A percentile compares a stretch with the other conserved stretches of the same genome.
Conservation (phyloP, 2,888 invertebrate species). For the Nebria brevicollis region DNA sequence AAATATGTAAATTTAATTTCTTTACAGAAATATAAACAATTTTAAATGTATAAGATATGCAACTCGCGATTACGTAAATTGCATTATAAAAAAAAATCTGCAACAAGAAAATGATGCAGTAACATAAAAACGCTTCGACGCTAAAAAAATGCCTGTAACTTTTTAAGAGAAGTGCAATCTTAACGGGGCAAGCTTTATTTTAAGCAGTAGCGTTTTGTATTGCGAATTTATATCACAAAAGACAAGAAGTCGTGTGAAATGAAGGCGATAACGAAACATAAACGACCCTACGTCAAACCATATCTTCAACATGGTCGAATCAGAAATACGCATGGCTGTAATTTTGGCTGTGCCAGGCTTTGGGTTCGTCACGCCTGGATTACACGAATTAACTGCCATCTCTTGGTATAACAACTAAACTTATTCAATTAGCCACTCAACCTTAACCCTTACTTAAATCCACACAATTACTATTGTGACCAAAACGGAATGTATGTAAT, state of each 20-base stretch:
- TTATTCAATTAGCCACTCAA: background rate
- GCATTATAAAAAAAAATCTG: too few species aligned
- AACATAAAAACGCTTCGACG: too few species aligned
- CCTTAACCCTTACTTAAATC: background rate
- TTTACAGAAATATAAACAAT: too few species aligned
- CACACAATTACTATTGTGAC: background rate
- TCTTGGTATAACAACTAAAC: background rate
- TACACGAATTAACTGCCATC: conserved; percentile 1
- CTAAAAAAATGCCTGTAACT: too few species aligned
- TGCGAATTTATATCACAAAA: background rate
- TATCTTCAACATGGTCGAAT: background rate
- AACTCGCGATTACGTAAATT: too few species aligned
- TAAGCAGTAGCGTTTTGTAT: background rate
- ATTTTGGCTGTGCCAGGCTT: background rate
- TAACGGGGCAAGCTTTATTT: background rate
- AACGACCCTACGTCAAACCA: background rate
- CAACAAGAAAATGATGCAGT: too few species aligned
- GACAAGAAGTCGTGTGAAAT: background rate
- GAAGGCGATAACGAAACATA: background rate
- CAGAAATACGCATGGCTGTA: background rate
- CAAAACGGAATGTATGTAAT: background rate
- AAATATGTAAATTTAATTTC: too few species aligned
- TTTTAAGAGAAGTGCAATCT: background rate
- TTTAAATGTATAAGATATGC: too few species aligned
- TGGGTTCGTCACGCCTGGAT: background rate